These are phyloP conservation scores for Cepaea nemoralis DNA, from an alignment of 1,140 invertebrate genomes.

Conservation along the genomic window DNA sequence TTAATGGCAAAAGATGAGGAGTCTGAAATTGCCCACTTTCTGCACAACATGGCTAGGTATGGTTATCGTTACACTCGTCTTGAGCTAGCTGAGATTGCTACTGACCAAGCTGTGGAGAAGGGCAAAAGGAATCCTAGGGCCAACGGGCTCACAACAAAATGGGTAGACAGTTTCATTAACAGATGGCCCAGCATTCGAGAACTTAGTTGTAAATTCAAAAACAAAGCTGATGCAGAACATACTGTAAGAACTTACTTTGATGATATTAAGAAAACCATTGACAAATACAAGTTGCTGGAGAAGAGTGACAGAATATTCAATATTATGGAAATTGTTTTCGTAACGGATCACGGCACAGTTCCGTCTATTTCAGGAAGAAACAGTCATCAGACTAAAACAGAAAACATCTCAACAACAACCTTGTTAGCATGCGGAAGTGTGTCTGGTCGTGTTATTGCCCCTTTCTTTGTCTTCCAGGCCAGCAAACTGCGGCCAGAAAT, in stretches of 20 bases:
- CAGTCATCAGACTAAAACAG: conserved; percentile 23
- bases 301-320: conserved; percentile 38
- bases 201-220: conserved; percentile 36
- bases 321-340: conserved; percentile 34
- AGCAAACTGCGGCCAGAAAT: conserved; percentile 31
- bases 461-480: conserved; percentile 37
- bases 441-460: conserved; percentile 21
- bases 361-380: background rate
- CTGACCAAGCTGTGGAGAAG: conserved; percentile 36
- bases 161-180: conserved; percentile 41
- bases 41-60: conserved; percentile 33
- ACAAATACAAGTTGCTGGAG: conserved; percentile 28
- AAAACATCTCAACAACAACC: conserved; percentile 27
- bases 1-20: conserved; percentile 36
- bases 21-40: conserved; percentile 36
- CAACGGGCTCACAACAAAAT: conserved; percentile 37
- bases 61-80: conserved; percentile 39
- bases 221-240: conserved; percentile 37
- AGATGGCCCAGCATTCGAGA: conserved; percentile 35
- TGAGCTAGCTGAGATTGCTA: conserved; percentile 34
- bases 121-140: conserved; percentile 24
- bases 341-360: conserved; percentile 20
- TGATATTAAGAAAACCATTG: conserved; percentile 41
- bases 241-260: conserved; percentile 39
- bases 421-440: conserved; percentile 36